Evolutionary conservation across 2,797 vertebrate species (phyloP).

Genomic region (Brachyrhaphis roseni): DNA sequence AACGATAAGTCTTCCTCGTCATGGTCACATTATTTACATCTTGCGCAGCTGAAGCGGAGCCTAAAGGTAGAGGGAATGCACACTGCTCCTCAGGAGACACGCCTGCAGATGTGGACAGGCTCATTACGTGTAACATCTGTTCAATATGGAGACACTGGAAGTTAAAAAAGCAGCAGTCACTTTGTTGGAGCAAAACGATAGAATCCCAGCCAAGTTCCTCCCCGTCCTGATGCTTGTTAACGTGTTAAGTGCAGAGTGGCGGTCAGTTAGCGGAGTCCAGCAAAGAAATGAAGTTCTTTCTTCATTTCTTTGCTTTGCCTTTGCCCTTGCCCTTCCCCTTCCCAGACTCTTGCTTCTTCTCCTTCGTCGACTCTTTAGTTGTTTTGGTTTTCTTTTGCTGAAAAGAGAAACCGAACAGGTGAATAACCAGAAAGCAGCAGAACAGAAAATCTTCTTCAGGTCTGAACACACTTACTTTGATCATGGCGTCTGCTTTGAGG

Average conservation of each 20-base stretch:
- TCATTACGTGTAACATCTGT: slow-evolving; percentile 13
- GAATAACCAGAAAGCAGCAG: not conserved
- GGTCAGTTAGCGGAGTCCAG: slow-evolving; percentile 9
- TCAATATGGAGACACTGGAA: slow-evolving; percentile 10
- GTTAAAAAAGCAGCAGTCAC: not conserved
- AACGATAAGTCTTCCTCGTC: slow-evolving; percentile 44
- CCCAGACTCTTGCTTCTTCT: slow-evolving; percentile 82
- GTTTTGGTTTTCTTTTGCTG: slow-evolving; percentile 90
- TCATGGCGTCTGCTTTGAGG: slow-evolving; percentile 90
- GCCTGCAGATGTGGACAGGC: slow-evolving; percentile 10
- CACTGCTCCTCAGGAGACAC: not conserved
- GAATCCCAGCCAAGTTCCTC: slow-evolving; percentile 16
- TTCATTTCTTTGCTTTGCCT: slow-evolving; percentile 70
- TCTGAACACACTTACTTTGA: slow-evolving; percentile 84
- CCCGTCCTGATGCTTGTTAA: slow-evolving; percentile 12
- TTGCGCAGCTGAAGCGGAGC: slow-evolving; percentile 17
- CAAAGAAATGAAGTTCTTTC: not conserved
- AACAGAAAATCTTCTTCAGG: not conserved
- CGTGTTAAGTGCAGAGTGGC: slow-evolving; percentile 34
- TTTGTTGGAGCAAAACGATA: slow-evolving; percentile 3
- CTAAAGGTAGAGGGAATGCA: slow-evolving; percentile 6
- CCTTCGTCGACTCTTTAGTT: slow-evolving; percentile 83
- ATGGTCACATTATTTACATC: slow-evolving; percentile 70
- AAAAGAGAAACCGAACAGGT: slow-evolving; percentile 10
- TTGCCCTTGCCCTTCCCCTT: slow-evolving; percentile 83